Evolutionary conservation across 2,113 vertebrate genomes (phyloP).

Genomic region (Grammatotria lemairii): DNA sequence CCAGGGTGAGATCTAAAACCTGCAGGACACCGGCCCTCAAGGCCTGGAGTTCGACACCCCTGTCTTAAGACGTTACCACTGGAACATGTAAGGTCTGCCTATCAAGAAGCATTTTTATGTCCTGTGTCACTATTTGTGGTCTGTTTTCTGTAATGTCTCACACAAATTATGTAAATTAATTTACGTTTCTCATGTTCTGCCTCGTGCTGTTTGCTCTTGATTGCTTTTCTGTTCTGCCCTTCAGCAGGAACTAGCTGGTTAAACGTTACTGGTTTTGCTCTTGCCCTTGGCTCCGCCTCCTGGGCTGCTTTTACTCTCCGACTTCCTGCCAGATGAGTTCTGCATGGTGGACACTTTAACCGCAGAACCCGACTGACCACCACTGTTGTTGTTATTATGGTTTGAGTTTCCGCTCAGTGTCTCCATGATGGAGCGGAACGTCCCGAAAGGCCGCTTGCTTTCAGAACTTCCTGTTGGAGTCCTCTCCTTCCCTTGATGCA

Average conservation of each 20-base stretch:
- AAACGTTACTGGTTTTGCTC: constrained; percentile 78
- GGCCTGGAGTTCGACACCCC: neutral
- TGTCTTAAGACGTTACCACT: neutral
- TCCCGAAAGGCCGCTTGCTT: constrained; percentile 86
- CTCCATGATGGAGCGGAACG: constrained; percentile 95
- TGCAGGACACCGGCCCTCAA: neutral
- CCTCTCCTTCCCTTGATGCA: constrained; percentile 76
- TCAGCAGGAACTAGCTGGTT: neutral
- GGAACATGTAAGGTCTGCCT: neutral
- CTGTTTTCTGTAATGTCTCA: neutral
- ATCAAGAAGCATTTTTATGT: neutral
- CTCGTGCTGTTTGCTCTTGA: neutral
- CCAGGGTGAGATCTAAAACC: neutral
- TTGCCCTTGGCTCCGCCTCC: constrained; percentile 77
- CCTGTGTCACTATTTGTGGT: neutral
- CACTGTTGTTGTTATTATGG: constrained; percentile 78
- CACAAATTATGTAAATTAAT: neutral
- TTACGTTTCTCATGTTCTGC: neutral
- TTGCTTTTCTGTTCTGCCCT: neutral
- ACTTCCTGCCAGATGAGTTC: constrained; percentile 80
- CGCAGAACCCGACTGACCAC: constrained; percentile 32
- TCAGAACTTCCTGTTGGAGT: constrained; percentile 57
- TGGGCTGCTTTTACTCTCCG: constrained; percentile 74
- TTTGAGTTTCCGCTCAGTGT: constrained; percentile 91
- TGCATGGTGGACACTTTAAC: constrained; percentile 62